Conservation (phyloP, 2,797 vertebrate species). For the Novumbra hubbsi region DNA sequence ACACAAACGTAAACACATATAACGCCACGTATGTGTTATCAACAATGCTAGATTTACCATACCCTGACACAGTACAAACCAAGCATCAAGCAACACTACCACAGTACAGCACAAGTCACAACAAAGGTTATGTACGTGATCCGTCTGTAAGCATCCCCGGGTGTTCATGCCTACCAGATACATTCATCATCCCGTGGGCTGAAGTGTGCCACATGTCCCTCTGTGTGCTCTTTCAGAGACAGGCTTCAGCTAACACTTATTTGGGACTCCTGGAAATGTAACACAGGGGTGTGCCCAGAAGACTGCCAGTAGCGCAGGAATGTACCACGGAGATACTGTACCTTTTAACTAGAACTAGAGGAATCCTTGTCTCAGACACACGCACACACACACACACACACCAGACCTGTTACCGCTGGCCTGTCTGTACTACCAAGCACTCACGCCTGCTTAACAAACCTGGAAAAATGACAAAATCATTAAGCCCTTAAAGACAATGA, state of each 20-base stretch:
- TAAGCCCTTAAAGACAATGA: not conserved
- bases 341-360: conserved; percentile 25
- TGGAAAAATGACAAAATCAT: not conserved
- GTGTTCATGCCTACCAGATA: not conserved
- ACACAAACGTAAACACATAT: conserved; percentile 28
- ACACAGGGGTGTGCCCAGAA: conserved; percentile 53
- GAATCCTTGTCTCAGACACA: conserved; percentile 28
- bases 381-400: conserved; percentile 1
- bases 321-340: conserved; percentile 43
- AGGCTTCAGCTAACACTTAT: conserved; percentile 59
- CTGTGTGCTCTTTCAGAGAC: conserved; percentile 43
- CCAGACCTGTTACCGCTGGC: conserved; percentile 1
- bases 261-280: conserved; percentile 61
- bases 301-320: conserved; percentile 51
- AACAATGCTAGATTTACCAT: not conserved
- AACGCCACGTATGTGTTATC: not conserved
- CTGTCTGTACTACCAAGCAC: conserved; percentile 17
- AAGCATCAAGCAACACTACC: not conserved
- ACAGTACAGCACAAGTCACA: not conserved
- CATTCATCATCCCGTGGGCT: conserved; percentile 57
- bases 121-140: not conserved
- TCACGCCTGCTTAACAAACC: not conserved
- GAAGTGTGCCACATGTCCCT: conserved; percentile 56
- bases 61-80: not conserved
- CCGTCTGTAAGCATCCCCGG: not conserved